Base-by-base conservation (phyloP, 1,140 invertebrate species). In the Plutomurus gul region DNA sequence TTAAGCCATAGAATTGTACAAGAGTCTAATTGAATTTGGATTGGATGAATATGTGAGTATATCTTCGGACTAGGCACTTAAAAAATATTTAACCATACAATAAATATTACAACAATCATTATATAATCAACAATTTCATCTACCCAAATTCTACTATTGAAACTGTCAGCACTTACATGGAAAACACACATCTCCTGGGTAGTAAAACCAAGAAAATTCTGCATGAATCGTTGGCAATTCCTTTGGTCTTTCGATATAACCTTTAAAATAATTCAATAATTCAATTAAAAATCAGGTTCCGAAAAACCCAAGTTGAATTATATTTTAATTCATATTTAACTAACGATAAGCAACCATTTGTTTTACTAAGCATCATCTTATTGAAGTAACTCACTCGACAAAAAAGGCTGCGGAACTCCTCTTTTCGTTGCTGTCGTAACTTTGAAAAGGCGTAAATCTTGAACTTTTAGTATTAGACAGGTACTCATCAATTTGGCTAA, bases 171-270 rank as follows among this genome's bases (percentile, higher is more conserved):
- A 88, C 90, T 91, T 89, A 97, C 96, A 88, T 87, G 96, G 96
- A 90, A 96, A 97, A 81, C 93, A 92, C 49, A 94, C 91, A 85
- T 96, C 95, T 60, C 95, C 95, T 11, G 96, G 96, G 88, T 98
- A 99, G 87, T 97, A 99, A 87, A 97, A 99, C 85, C 96, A 95
- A 1, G 96, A 97, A 84, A 97, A 95, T 85, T 99, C 97, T 3
- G 96, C 92, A 87, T 99, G 97, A 37, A 99, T 85, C 49, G 96
- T 91, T 43, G 94, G 93, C 78, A 95, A 92, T 85, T 97, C 95
- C 46, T 92, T 91, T 8, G 96, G 96, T 82, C 91, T 89, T 84
- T 92, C 93, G 86, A 94, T 92, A 86, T 76, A 80, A 60, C 49
- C 73, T 76, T 40, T 37, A 16, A 25, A 71, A 51, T 82, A n/a